These are phyloP conservation scores for Drosophila paranaensis DNA, from an alignment of 2,888 invertebrate species.

Conservation along the genomic window DNA sequence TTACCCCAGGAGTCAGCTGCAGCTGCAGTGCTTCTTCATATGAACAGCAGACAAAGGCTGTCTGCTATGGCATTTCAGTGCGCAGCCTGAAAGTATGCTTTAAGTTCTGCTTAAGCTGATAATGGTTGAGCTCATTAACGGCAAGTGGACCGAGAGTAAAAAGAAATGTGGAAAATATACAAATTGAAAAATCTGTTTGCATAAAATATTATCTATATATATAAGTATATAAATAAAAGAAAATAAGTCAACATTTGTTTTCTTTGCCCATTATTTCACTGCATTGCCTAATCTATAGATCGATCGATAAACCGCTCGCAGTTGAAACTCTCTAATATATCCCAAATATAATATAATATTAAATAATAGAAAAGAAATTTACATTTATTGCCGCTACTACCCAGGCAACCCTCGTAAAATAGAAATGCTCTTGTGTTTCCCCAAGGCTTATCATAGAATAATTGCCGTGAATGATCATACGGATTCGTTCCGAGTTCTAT, in stretches of 20 bases:
- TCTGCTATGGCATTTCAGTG: constrained; percentile 18
- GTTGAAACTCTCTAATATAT: too few relatives aligned
- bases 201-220: too few relatives aligned
- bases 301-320: too few relatives aligned
- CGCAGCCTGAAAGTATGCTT: constrained; percentile 56
- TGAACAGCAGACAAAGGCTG: not conserved
- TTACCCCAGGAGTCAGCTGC: constrained; percentile 30
- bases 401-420: not conserved
- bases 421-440: constrained; percentile 7
- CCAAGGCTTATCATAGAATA: not conserved
- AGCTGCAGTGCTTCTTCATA: not conserved
- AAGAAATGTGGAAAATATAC: not conserved
- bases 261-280: too few relatives aligned
- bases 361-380: too few relatives aligned
- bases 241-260: too few relatives aligned
- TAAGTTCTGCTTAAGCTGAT: not conserved
- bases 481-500: constrained; percentile 17
- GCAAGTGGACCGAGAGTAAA: too few relatives aligned
- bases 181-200: not conserved
- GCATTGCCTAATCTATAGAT: too few relatives aligned
- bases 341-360: too few relatives aligned
- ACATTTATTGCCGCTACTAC: not conserved
- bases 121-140: not conserved
- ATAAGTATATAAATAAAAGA: too few relatives aligned
- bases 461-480: constrained; percentile 17